These are phyloP conservation scores for Pterois miles DNA, from an alignment of 2,797 vertebrate species.

Conservation along the genomic window DNA sequence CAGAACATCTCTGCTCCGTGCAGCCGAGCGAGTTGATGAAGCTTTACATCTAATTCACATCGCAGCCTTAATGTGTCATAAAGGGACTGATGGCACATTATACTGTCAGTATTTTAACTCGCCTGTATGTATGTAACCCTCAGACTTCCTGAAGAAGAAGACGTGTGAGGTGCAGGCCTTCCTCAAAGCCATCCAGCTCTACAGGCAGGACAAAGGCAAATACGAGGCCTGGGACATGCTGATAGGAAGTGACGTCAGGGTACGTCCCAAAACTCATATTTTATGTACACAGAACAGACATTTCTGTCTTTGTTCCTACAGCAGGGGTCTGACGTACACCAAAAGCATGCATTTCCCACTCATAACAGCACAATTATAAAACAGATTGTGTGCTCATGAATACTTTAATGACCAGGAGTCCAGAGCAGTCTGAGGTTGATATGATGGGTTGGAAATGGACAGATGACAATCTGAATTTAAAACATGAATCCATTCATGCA, in stretches of 20 bases:
- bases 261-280: slow-evolving; percentile 55
- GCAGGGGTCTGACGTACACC: too few species aligned
- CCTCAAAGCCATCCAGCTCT: slow-evolving; percentile 90
- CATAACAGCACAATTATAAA: too few species aligned
- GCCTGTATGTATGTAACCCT: neutral
- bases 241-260: slow-evolving; percentile 89
- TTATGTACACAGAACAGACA: too few species aligned
- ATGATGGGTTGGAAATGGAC: too few species aligned
- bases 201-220: slow-evolving; percentile 87
- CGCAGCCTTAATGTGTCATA: neutral
- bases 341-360: too few species aligned
- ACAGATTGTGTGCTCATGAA: too few species aligned
- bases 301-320: too few species aligned
- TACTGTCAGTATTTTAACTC: neutral
- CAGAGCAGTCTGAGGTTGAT: too few species aligned
- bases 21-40: neutral
- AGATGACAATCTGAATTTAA: too few species aligned
- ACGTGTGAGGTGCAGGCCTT: slow-evolving; percentile 89
- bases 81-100: neutral
- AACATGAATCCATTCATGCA: too few species aligned
- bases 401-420: too few species aligned
- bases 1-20: neutral
- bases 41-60: neutral
- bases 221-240: slow-evolving; percentile 90
- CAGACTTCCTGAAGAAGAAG: slow-evolving; percentile 91